Evolutionary conservation across 2,888 invertebrate genomes (phyloP), one percentile per base, ranked within the genome.

Genomic region (Amphipoea lucens): DNA sequence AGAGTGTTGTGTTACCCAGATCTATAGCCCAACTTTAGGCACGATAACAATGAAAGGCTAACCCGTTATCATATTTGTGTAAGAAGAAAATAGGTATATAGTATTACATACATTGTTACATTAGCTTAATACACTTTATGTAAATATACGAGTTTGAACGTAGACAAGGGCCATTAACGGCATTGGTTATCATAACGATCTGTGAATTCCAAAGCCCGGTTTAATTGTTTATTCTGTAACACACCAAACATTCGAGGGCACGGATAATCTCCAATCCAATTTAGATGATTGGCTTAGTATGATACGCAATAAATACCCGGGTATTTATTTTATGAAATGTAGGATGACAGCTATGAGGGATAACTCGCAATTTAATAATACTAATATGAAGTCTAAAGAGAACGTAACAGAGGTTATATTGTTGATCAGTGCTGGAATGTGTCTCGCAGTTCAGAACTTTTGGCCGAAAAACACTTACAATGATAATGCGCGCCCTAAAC

Each of bases 181-280:
- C 83, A 76, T 69, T 62, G 60, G 79, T 70, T 85, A 80, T 79
- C 57, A 75, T 77, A 80, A 80, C 81, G 77, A 85, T 85, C 85
- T 85, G 85, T 84, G 76, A 87, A 85, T 76, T 80, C 36, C 57
- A 79, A 78, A 84, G 66, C 74, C 36, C 80, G 74, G 74, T 77
- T 85, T 77, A 84, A 80, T 84, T 87, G 88, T 85, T 85, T 85
- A 88, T 80, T 71, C 80, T 89, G 77, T 72, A 78, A 76, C 77
- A 85, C 65, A 81, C 75, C 83, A 76, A 80, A 80, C 79, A 88
- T 88, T 84, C 77, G 78, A 78, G 80, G 79, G 81, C 78, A 74
- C 40, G 78, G 82, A 84, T 89, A 83, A 88, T 84, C 84, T 79
- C 81, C 79, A 75, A 86, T 86, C 81, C 84, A 88, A 89, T 88